Conservation (phyloP, 2,113 vertebrate species). For the Myocastor coypus region DNA sequence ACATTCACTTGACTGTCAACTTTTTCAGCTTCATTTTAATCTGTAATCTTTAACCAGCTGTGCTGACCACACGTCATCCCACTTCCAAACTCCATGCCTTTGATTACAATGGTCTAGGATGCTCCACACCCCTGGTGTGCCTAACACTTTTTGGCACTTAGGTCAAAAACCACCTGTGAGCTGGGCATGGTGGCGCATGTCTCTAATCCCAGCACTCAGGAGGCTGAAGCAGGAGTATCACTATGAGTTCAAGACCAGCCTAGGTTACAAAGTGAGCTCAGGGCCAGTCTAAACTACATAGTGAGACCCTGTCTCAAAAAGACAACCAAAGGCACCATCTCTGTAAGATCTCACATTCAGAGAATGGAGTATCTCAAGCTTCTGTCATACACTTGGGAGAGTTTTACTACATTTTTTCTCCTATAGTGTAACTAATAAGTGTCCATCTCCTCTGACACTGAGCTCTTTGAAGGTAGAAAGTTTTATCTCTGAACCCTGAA, state of each 20-base stretch:
- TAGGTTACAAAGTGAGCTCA: too few species aligned
- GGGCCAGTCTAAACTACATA: too few species aligned
- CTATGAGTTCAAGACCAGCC: too few species aligned
- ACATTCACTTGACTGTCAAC: neutral
- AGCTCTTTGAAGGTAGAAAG: neutral
- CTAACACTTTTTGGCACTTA: neutral
- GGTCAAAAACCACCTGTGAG: neutral
- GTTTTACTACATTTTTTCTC: slow-evolving; percentile 8
- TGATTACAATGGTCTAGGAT: neutral
- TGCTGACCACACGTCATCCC: neutral
- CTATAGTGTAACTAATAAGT: neutral
- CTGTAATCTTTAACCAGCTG: neutral
- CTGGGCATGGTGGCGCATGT: too few species aligned
- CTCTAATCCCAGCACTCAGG: too few species aligned
- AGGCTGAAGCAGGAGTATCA: too few species aligned
- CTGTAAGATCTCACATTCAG: neutral
- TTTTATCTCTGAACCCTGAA: neutral
- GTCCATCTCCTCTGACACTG: neutral
- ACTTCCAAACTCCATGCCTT: neutral
- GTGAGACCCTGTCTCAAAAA: too few species aligned
- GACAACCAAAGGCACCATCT: too few species aligned
- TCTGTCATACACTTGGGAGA: neutral
- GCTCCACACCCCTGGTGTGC: neutral
- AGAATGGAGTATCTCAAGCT: neutral
- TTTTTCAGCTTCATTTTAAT: neutral